These are phyloP conservation scores for Lonchura striata DNA, from an alignment of 2,113 vertebrate genomes.

Conservation along the genomic window DNA sequence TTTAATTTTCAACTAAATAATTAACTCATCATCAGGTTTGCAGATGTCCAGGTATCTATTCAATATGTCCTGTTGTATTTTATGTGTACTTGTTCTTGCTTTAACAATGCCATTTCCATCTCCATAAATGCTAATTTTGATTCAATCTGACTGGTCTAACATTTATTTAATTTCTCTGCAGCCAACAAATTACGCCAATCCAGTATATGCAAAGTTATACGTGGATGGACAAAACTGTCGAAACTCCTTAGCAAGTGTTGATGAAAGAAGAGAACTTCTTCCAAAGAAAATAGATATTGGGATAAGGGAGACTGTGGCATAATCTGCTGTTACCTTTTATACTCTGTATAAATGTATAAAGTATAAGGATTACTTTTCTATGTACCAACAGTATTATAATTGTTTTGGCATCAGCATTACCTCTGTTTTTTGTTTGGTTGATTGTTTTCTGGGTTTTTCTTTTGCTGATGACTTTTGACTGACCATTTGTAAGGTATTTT, in stretches of 20 bases:
- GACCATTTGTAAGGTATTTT: conserved; percentile 88
- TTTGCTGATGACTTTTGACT: conserved; percentile 86
- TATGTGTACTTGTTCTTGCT: background rate
- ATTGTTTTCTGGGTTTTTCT: conserved; percentile 78
- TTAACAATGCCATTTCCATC: conserved; percentile 37
- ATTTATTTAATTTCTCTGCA: conserved; percentile 61
- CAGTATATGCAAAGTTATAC: conserved; percentile 97
- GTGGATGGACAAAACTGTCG: conserved; percentile 95
- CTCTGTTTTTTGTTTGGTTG: conserved; percentile 77
- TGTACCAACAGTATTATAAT: conserved; percentile 90
- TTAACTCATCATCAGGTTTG: conserved; percentile 47
- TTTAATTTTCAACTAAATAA: conserved; percentile 29
- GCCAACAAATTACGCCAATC: conserved; percentile 97
- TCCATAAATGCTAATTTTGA: background rate
- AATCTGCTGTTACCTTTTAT: conserved; percentile 92
- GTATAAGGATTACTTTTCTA: conserved; percentile 93
- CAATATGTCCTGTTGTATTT: conserved; percentile 9
- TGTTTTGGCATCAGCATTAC: conserved; percentile 91
- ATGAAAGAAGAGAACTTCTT: conserved; percentile 99
- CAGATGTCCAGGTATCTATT: conserved; percentile 29
- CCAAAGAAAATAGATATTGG: conserved; percentile 99
- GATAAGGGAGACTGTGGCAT: conserved; percentile 98
- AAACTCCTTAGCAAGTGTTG: conserved; percentile 95
- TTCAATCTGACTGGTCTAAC: background rate
- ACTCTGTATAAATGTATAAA: conserved; percentile 97